These are phyloP conservation scores for Prionace glauca DNA, from an alignment of 2,797 vertebrate species.

Conservation along the genomic window DNA sequence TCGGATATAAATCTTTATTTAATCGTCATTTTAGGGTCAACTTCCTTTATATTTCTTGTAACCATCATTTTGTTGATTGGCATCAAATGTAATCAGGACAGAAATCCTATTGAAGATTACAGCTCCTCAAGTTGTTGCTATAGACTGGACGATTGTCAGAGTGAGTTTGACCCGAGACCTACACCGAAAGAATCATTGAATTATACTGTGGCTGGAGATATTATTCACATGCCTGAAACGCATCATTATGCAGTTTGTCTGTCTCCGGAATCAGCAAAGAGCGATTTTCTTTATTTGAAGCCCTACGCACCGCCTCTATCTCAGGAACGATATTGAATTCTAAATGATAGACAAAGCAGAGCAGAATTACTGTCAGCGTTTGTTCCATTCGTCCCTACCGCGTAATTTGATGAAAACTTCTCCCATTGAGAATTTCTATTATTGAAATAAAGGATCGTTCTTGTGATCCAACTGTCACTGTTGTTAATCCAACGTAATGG, in stretches of 20 bases:
- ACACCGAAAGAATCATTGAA: slow-evolving; percentile 50
- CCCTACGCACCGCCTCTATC: no score
- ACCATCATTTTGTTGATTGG: slow-evolving; percentile 45
- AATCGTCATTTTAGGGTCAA: slow-evolving; percentile 49
- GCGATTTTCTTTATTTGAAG: slow-evolving; percentile 49
- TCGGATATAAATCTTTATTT: slow-evolving; percentile 46
- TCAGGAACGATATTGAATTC: background rate
- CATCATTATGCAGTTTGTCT: slow-evolving; percentile 52
- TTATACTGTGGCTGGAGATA: slow-evolving; percentile 56
- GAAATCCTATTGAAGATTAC: background rate
- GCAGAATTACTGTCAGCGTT: background rate
- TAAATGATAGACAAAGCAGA: no score
- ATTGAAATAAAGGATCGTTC: no score
- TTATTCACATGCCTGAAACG: slow-evolving; percentile 49
- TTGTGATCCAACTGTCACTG: no score
- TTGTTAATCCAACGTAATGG: no score
- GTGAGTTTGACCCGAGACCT: slow-evolving; percentile 58
- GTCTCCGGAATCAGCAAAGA: slow-evolving; percentile 47
- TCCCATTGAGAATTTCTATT: no score
- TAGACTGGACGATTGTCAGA: slow-evolving; percentile 60
- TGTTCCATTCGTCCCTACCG: background rate
- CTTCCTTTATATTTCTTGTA: slow-evolving; percentile 49
- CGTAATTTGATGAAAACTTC: no score
- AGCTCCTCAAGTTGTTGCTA: slow-evolving; percentile 45
- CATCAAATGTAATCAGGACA: slow-evolving; percentile 44